phyloP scores from a whole-genome alignment of 2,888 invertebrate genomes.

The Linyphia triangularis region DNA sequence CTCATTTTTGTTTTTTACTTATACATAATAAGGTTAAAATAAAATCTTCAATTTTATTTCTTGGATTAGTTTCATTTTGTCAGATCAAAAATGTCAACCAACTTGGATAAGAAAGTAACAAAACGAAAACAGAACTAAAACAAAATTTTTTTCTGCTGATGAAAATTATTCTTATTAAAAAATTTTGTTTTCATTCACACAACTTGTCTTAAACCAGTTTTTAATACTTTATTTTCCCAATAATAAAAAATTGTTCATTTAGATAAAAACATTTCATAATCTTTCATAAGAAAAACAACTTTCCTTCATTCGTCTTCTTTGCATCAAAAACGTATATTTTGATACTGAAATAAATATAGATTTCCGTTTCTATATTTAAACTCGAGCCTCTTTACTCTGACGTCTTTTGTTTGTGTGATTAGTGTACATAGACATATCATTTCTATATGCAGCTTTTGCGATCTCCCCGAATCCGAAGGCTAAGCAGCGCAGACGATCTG shows the following conservation, averaged over 20 bases:
- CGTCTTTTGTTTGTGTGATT: conserved; percentile 68
- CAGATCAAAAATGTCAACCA: neutral
- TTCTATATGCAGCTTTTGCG: conserved; percentile 54
- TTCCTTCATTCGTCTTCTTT: neutral
- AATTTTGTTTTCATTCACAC: too few relatives aligned
- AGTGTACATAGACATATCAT: conserved; percentile 64
- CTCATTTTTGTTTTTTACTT: too few relatives aligned
- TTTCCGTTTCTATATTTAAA: conserved; percentile 69
- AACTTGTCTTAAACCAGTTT: too few relatives aligned
- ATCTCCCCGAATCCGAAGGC: conserved; percentile 32
- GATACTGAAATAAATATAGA: conserved; percentile 51
- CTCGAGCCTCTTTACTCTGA: conserved; percentile 63
- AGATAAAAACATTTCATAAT: neutral
- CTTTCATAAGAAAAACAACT: neutral
- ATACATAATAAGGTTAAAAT: too few relatives aligned
- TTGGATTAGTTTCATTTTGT: too few relatives aligned
- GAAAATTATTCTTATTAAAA: too few relatives aligned
- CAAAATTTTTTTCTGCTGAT: too few relatives aligned
- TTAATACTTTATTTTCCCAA: neutral
- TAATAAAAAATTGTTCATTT: neutral
- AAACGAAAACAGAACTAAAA: conserved; percentile 3
- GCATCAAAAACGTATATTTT: neutral
- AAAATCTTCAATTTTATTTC: too few relatives aligned
- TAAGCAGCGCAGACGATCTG: conserved; percentile 44
- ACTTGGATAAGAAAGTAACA: neutral